phyloP scores from a whole-genome alignment of 2,113 vertebrate genomes.

The Meriones unguiculatus region DNA sequence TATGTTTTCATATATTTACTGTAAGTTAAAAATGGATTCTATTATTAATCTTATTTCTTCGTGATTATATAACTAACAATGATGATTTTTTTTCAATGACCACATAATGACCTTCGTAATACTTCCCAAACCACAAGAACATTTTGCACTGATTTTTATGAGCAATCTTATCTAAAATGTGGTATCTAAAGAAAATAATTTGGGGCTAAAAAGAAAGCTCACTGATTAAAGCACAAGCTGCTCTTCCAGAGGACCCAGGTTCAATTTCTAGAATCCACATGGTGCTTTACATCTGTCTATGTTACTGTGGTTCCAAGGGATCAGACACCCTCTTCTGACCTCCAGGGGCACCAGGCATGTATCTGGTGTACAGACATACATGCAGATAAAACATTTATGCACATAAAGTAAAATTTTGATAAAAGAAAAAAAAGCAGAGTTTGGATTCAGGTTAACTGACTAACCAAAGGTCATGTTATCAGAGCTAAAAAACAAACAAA shows the following conservation, averaged over 20 bases:
- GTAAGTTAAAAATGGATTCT: not conserved
- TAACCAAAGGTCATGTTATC: not conserved
- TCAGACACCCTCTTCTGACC: not conserved
- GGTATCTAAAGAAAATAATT: not conserved
- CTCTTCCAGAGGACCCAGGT: not conserved
- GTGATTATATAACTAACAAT: not conserved
- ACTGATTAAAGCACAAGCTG: not conserved
- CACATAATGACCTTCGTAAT: not conserved
- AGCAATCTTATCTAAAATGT: not conserved
- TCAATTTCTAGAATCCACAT: not conserved
- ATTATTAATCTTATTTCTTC: not conserved
- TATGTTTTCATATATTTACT: not conserved
- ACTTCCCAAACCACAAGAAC: constrained; percentile 2
- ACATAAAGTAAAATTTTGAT: not conserved
- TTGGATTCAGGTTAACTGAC: not conserved
- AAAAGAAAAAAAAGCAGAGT: not conserved
- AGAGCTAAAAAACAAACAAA: not conserved
- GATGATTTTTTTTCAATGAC: not conserved
- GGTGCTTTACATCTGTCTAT: not conserved
- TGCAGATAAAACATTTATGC: not conserved
- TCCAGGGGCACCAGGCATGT: not conserved
- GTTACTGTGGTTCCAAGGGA: not conserved
- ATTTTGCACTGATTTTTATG: not conserved
- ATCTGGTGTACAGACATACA: not conserved
- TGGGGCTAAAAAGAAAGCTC: not conserved